Percentiles rank a stretch among this genome's conserved stretches.
phyloP scores from a whole-genome alignment of 1,140 invertebrate genomes.

The Camponotus pennsylvanicus region DNA sequence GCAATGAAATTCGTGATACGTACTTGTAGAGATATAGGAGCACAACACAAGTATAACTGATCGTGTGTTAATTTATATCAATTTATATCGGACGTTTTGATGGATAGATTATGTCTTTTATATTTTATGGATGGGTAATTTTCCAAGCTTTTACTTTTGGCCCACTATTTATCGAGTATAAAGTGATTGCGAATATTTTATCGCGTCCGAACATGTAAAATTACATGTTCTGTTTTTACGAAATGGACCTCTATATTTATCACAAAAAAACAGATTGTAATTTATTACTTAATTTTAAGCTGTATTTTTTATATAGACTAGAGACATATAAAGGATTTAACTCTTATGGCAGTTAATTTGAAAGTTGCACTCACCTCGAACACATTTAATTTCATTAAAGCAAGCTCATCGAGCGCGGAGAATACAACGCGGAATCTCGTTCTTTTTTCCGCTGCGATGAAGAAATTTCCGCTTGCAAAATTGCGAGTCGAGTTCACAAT shows the following conservation, averaged over 20 bases:
- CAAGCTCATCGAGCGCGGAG: background rate
- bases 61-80: slow-evolving; percentile 21
- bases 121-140: slow-evolving; percentile 20
- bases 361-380: slow-evolving; percentile 27
- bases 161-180: background rate
- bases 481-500: slow-evolving; percentile 23
- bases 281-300: background rate
- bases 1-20: background rate
- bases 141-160: slow-evolving; percentile 45
- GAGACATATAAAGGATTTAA: background rate
- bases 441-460: slow-evolving; percentile 22
- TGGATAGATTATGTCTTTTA: slow-evolving; percentile 2
- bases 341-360: slow-evolving; percentile 35
- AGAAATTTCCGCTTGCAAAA: slow-evolving; percentile 58
- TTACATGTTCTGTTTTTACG: background rate
- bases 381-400: slow-evolving; percentile 49
- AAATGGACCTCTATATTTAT: background rate
- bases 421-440: slow-evolving; percentile 1
- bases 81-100: background rate
- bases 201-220: background rate
- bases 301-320: background rate
- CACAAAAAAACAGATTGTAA: background rate
- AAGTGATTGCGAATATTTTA: background rate
- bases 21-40: background rate
- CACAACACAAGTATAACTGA: background rate